phyloP scores from a whole-genome alignment of 1,140 invertebrate species.

The Sarcophaga peregrina region DNA sequence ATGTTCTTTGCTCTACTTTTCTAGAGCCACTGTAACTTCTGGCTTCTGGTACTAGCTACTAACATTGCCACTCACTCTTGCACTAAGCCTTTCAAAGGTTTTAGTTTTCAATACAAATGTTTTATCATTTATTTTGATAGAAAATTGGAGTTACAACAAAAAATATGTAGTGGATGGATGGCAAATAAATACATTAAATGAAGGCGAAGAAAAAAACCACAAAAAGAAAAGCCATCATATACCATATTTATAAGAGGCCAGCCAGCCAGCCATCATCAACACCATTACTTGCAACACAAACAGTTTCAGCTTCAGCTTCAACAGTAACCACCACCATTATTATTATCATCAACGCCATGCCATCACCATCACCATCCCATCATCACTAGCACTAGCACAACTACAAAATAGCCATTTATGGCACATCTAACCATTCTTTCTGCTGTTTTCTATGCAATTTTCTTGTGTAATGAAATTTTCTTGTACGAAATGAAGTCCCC shows the following conservation, averaged over 20 bases:
- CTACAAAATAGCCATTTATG: neutral
- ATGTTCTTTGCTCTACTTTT: constrained; percentile 8
- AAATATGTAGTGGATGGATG: too few species aligned
- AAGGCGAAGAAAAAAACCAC: neutral
- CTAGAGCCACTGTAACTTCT: neutral
- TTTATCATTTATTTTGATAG: neutral
- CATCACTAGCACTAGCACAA: neutral
- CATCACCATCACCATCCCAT: too few species aligned
- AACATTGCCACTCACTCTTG: too few species aligned
- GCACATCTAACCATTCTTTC: neutral
- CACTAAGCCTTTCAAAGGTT: too few species aligned
- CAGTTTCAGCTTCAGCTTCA: too few species aligned
- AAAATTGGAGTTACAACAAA: neutral
- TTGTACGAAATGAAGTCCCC: neutral
- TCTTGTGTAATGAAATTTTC: neutral
- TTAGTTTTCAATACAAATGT: neutral
- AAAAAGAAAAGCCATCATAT: neutral
- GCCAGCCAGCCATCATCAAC: constrained; percentile 2
- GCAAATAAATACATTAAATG: too few species aligned
- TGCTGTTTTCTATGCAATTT: constrained; percentile 8
- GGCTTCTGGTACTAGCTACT: neutral
- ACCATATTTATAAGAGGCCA: neutral
- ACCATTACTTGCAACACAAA: neutral
- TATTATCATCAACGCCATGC: too few species aligned
- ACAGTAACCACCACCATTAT: too few species aligned